Evolutionary conservation across 2,797 vertebrate genomes (phyloP).

Genomic region (Melanotaenia maccullochi): DNA sequence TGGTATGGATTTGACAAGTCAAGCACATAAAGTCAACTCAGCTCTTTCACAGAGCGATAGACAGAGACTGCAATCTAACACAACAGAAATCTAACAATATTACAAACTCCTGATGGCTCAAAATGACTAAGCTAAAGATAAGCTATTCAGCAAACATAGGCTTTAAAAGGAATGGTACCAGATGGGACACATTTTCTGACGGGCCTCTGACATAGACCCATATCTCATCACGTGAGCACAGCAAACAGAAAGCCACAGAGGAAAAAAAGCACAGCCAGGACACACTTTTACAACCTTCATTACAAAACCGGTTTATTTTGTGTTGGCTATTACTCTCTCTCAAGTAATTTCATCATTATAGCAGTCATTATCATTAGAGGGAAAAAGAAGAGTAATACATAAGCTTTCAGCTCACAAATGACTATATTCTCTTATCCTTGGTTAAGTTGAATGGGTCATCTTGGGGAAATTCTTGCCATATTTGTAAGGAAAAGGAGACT

Average conservation of each 20-base stretch:
- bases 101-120: background rate
- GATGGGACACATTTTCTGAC: background rate
- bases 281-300: background rate
- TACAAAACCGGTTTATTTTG: background rate
- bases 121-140: background rate
- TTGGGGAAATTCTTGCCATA: conserved; percentile 60
- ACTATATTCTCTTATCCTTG: conserved; percentile 38
- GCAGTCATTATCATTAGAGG: conserved; percentile 33
- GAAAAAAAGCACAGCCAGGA: background rate
- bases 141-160: background rate
- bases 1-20: background rate
- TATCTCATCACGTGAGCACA: background rate
- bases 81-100: background rate
- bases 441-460: conserved; percentile 28
- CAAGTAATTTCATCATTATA: background rate
- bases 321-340: background rate
- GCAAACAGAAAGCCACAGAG: background rate
- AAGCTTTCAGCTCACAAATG: conserved; percentile 5
- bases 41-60: background rate
- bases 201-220: background rate
- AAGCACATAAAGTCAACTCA: background rate
- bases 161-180: background rate
- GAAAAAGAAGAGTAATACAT: conserved; percentile 53
- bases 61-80: background rate
- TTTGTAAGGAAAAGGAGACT: conserved; percentile 48